phyloP scores from a whole-genome alignment of 2,888 invertebrate genomes.

The Platycnemis pennipes region DNA sequence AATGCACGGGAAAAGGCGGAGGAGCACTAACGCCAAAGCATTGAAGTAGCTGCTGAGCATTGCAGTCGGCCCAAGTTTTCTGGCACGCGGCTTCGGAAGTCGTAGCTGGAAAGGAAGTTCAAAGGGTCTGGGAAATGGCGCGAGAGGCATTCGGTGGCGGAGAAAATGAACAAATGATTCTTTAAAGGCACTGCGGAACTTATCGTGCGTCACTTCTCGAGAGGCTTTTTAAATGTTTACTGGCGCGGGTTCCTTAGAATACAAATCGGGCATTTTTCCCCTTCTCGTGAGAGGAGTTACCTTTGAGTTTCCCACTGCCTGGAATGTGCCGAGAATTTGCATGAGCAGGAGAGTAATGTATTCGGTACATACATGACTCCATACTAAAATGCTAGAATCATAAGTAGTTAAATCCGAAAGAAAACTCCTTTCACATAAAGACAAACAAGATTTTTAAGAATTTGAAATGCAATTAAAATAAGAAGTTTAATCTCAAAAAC shows the following conservation, averaged over 20 bases:
- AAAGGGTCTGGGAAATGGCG: neutral
- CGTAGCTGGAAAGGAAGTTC: neutral
- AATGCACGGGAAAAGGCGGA: neutral
- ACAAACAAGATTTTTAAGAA: no score
- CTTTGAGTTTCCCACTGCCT: neutral
- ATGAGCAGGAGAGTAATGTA: neutral
- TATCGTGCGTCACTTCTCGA: neutral
- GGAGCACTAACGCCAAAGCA: neutral
- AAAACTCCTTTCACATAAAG: no score
- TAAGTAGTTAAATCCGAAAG: no score
- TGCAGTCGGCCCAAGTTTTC: neutral
- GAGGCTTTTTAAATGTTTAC: constrained; percentile 12
- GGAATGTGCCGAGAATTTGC: neutral
- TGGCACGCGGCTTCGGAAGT: neutral
- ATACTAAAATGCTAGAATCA: no score
- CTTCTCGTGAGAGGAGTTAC: neutral
- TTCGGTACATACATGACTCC: neutral
- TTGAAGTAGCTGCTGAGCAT: neutral
- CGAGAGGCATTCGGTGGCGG: neutral
- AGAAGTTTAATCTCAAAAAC: no score
- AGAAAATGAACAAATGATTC: constrained; percentile 49
- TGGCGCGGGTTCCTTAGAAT: neutral
- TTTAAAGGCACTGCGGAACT: neutral
- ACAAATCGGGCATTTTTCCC: neutral
- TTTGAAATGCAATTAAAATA: no score